Percentiles rank a stretch among this genome's conserved stretches.
Evolutionary conservation across 2,888 invertebrate genomes (phyloP).

Genomic region (Mactromeris polynyma): DNA sequence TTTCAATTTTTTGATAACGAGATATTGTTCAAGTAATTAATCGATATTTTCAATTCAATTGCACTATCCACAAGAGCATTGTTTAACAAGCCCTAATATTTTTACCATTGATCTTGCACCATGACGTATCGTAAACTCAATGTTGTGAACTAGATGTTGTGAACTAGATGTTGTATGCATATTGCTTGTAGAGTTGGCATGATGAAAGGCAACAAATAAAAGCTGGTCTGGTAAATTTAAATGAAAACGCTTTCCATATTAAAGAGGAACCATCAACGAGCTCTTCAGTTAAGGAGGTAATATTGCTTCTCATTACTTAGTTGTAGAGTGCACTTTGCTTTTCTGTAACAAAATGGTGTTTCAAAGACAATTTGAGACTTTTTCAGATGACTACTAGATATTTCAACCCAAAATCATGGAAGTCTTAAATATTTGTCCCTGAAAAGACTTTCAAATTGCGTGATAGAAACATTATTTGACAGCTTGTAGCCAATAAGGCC

Average conservation of each 20-base stretch:
- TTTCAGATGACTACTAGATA: too few relatives aligned
- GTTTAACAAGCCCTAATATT: neutral
- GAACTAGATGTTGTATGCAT: neutral
- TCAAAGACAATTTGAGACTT: too few relatives aligned
- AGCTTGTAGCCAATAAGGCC: too few relatives aligned
- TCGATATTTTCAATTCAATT: too few relatives aligned
- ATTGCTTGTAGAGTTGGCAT: constrained; percentile 58
- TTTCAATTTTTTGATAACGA: too few relatives aligned
- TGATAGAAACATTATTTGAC: too few relatives aligned
- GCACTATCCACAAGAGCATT: too few relatives aligned
- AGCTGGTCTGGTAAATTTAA: constrained; percentile 48
- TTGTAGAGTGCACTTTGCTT: neutral
- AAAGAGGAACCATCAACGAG: constrained; percentile 34
- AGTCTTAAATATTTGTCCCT: too few relatives aligned
- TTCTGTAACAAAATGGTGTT: too few relatives aligned
- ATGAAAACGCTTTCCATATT: constrained; percentile 18
- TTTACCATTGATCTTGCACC: neutral
- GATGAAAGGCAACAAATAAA: constrained; percentile 62
- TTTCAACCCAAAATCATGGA: too few relatives aligned
- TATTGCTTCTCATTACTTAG: neutral
- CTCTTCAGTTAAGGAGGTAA: constrained; percentile 41
- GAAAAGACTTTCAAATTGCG: too few relatives aligned
- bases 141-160: neutral
- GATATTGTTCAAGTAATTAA: too few relatives aligned
- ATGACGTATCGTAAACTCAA: neutral